These are phyloP conservation scores for Helicoverpa zea DNA, from an alignment of 1,140 invertebrate species.

Conservation along the genomic window DNA sequence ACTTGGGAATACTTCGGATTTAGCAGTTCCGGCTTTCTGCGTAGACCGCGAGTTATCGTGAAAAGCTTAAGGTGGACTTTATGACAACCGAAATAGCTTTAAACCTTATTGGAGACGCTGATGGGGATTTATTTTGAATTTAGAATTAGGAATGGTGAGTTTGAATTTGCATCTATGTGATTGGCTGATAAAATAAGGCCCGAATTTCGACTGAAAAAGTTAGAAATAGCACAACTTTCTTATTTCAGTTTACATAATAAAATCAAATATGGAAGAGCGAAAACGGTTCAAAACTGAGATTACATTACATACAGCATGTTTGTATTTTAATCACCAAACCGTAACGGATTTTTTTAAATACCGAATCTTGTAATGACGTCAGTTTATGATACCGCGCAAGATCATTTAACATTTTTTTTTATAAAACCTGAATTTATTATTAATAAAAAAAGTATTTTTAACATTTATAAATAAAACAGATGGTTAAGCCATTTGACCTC, in stretches of 20 bases:
- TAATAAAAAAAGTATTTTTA: not conserved
- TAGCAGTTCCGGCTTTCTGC: conserved; percentile 41
- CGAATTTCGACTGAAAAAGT: not conserved
- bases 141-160: not conserved
- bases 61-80: conserved; percentile 7
- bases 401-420: not conserved
- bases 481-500: not conserved
- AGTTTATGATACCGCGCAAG: not conserved
- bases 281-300: no score
- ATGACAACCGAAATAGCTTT: not conserved
- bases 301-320: not conserved
- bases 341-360: conserved; percentile 15
- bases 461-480: not conserved
- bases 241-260: not conserved
- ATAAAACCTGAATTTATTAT: not conserved
- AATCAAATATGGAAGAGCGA: no score
- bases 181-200: not conserved
- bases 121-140: not conserved
- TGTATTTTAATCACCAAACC: conserved; percentile 6
- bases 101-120: not conserved
- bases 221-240: not conserved
- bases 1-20: conserved; percentile 41
- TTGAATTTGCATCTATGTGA: conserved; percentile 7
- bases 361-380: not conserved
- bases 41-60: conserved; percentile 1